These are phyloP conservation scores for Larimichthys crocea DNA, from an alignment of 2,113 vertebrate genomes.

Conservation along the genomic window DNA sequence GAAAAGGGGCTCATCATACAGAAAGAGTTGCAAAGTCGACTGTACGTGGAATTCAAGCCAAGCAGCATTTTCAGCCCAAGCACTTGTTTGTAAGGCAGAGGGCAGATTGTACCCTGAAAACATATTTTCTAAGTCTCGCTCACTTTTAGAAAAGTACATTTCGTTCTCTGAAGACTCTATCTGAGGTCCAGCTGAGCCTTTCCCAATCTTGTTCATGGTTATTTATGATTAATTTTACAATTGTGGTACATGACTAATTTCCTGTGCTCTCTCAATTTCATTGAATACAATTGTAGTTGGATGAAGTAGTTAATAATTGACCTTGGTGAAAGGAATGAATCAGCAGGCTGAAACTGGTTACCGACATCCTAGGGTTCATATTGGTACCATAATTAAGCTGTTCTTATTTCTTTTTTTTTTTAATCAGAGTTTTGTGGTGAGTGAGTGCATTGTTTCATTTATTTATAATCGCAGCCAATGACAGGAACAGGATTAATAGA, in stretches of 20 bases:
- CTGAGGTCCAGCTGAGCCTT: not conserved
- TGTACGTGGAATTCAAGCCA: constrained; percentile 18
- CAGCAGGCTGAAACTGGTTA: not conserved
- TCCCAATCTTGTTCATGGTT: not conserved
- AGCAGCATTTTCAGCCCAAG: constrained; percentile 2
- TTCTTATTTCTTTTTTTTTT: too few relatives aligned
- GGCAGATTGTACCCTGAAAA: constrained; percentile 14
- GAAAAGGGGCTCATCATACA: not conserved
- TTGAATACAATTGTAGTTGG: not conserved
- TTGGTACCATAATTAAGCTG: too few relatives aligned
- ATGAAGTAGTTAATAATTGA: not conserved
- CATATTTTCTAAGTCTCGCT: not conserved
- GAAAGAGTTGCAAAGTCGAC: constrained; percentile 5
- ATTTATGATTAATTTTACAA: not conserved
- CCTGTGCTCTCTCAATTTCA: not conserved
- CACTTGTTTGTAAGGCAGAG: constrained; percentile 1
- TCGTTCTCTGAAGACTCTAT: constrained; percentile 10
- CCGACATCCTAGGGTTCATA: not conserved
- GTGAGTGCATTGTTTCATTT: not conserved
- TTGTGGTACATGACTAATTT: not conserved
- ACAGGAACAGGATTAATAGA: not conserved
- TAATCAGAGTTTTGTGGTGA: too few relatives aligned
- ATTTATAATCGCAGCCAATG: not conserved
- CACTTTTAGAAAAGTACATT: constrained; percentile 17
- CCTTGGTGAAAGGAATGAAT: not conserved